Conservation (phyloP, 2,888 invertebrate species). For the Lissonota sp. region DNA sequence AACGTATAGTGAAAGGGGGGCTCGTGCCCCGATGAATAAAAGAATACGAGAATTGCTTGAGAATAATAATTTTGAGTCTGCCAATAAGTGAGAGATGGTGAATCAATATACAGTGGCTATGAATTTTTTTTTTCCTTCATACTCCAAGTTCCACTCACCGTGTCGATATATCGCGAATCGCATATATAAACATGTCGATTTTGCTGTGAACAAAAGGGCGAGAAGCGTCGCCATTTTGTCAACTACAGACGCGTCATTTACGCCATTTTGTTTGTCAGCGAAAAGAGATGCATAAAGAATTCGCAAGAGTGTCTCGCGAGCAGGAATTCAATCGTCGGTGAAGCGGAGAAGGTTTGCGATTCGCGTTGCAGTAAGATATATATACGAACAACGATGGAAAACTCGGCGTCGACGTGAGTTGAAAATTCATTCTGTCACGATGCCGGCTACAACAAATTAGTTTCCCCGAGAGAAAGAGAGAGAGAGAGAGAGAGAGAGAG, state of each 20-base stretch:
- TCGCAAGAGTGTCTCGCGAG: slow-evolving; percentile 50
- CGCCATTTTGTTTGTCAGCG: not conserved
- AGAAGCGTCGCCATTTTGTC: too few relatives aligned
- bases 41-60: slow-evolving; percentile 53
- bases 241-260: not conserved
- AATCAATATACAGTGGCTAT: slow-evolving; percentile 1
- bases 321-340: slow-evolving; percentile 64
- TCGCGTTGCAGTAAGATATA: slow-evolving; percentile 65
- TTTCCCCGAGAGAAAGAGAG: slow-evolving; percentile 51
- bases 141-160: slow-evolving; percentile 23
- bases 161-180: slow-evolving; percentile 46
- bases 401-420: slow-evolving; percentile 62
- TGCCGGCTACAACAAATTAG: slow-evolving; percentile 82
- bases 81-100: slow-evolving; percentile 14
- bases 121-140: slow-evolving; percentile 16
- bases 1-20: slow-evolving; percentile 62
- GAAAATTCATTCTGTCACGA: slow-evolving; percentile 80
- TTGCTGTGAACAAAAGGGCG: too few relatives aligned
- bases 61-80: slow-evolving; percentile 56
- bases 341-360: slow-evolving; percentile 53
- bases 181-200: slow-evolving; percentile 50
- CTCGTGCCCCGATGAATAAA: slow-evolving; percentile 64
- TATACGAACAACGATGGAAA: slow-evolving; percentile 70
- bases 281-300: not conserved
- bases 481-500: slow-evolving; percentile 51